These are phyloP conservation scores for Pomacea maculata DNA, from an alignment of 1,140 invertebrate species.

Conservation along the genomic window DNA sequence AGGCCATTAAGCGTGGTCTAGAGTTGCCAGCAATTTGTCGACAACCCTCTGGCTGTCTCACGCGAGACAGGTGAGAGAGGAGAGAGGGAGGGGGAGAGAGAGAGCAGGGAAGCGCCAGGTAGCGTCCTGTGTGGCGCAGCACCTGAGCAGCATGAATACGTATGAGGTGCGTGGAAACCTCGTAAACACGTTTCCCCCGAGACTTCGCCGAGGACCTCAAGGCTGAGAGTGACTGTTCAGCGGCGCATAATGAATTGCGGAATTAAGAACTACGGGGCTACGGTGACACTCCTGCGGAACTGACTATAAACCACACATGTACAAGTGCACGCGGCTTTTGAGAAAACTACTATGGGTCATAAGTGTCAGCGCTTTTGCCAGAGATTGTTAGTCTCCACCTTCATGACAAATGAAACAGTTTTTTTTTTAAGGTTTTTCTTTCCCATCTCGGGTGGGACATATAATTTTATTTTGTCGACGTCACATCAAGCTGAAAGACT, in stretches of 20 bases:
- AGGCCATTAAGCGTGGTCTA: constrained; percentile 12
- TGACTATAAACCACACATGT: no score
- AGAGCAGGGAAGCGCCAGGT: neutral
- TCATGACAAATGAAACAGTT: neutral
- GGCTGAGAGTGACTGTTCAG: no score
- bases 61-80: neutral
- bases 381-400: no score
- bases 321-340: no score
- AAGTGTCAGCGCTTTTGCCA: no score
- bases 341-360: no score
- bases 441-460: no score
- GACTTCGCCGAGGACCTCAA: no score
- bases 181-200: constrained; percentile 4
- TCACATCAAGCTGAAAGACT: neutral
- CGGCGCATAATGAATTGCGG: no score
- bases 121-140: constrained; percentile 16
- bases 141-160: constrained; percentile 4
- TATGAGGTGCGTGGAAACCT: constrained; percentile 12
- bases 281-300: no score
- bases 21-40: constrained; percentile 24
- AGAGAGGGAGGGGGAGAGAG: neutral
- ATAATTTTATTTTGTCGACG: neutral
- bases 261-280: no score
- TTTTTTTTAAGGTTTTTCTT: neutral
- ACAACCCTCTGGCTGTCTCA: neutral